These are phyloP conservation scores for Drosophila cardini DNA, from an alignment of 1,140 invertebrate species.

Conservation along the genomic window DNA sequence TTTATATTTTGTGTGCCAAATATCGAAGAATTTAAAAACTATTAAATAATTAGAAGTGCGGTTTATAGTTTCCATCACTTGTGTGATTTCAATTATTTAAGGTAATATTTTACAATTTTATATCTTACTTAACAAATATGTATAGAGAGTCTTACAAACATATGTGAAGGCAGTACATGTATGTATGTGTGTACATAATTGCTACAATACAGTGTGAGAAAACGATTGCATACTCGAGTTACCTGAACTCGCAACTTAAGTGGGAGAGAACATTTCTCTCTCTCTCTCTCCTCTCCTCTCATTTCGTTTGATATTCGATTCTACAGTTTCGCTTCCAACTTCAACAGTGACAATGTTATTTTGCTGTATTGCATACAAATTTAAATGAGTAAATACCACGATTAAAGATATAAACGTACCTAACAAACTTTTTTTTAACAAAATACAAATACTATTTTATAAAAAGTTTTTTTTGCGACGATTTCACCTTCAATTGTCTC, in stretches of 20 bases:
- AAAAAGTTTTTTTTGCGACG: too few relatives aligned
- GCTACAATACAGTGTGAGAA: conserved; percentile 21
- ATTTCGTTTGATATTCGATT: neutral
- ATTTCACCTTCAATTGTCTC: too few relatives aligned
- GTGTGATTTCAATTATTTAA: conserved; percentile 15
- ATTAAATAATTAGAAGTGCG: neutral
- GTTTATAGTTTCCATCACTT: neutral
- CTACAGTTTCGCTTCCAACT: conserved; percentile 1
- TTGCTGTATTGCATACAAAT: neutral
- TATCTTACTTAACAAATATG: conserved; percentile 20
- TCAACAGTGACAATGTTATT: conserved; percentile 26
- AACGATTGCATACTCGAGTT: conserved; percentile 21
- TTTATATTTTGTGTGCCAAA: conserved; percentile 23
- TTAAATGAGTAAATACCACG: too few relatives aligned
- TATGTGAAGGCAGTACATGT: too few relatives aligned
- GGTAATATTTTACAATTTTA: conserved; percentile 20
- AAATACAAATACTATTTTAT: too few relatives aligned
- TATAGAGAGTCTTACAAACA: neutral
- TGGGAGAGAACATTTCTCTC: neutral
- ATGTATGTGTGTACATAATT: conserved; percentile 8
- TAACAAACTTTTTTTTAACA: neutral
- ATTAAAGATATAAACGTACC: neutral
- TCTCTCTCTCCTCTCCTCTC: neutral
- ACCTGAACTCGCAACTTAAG: conserved; percentile 27
- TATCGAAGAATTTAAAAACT: neutral